These are phyloP conservation scores for Prolemur simus DNA, from an alignment of 2,113 vertebrate genomes.

Conservation along the genomic window DNA sequence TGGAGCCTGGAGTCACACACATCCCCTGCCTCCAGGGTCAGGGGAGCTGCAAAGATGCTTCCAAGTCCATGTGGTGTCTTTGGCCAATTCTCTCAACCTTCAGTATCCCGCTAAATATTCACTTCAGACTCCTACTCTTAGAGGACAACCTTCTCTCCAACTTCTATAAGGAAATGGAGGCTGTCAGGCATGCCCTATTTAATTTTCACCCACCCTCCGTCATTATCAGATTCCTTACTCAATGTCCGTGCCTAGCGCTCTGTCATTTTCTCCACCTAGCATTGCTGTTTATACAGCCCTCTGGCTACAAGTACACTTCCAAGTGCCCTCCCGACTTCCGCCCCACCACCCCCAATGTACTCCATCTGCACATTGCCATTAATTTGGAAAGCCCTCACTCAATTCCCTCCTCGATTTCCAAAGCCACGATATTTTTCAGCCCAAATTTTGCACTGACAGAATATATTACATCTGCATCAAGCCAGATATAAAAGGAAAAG, in stretches of 20 bases:
- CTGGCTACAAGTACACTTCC: not conserved
- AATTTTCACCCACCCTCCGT: not conserved
- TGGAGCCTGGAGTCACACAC: not conserved
- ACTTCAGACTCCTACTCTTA: not conserved
- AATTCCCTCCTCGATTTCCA: not conserved
- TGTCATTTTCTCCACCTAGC: not conserved
- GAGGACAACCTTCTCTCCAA: not conserved
- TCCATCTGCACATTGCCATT: not conserved
- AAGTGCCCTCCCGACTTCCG: not conserved
- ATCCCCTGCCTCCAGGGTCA: not conserved
- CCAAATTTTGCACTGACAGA: conserved; percentile 62
- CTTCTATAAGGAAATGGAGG: not conserved
- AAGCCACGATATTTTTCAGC: conserved; percentile 65
- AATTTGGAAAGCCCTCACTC: not conserved
- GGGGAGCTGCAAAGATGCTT: not conserved
- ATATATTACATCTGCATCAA: conserved; percentile 56
- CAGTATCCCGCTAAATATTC: not conserved
- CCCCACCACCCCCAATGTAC: not conserved
- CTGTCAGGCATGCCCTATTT: not conserved
- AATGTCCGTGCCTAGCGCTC: not conserved
- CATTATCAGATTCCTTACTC: not conserved
- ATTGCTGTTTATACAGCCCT: not conserved
- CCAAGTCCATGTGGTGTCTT: not conserved
- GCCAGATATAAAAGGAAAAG: conserved; percentile 59
- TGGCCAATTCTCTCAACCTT: not conserved